These are phyloP conservation scores for Pogonocichla stellata DNA, from an alignment of 2,113 vertebrate genomes.

Conservation along the genomic window DNA sequence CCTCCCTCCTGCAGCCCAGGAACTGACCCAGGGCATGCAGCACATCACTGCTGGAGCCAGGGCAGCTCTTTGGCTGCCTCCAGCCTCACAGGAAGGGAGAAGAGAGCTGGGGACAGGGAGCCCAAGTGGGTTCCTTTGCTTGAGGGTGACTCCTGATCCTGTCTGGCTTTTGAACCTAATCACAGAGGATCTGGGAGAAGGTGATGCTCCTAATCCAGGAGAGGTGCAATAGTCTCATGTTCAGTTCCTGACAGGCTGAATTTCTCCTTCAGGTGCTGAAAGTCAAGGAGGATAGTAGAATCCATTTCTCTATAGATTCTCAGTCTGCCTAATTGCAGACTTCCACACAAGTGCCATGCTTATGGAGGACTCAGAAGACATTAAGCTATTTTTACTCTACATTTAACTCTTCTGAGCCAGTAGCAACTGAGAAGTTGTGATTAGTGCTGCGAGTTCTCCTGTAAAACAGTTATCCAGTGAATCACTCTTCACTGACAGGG, in stretches of 20 bases:
- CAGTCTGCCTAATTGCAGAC: neutral
- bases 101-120: neutral
- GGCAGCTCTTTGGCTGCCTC: neutral
- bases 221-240: neutral
- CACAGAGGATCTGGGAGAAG: neutral
- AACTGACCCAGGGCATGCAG: neutral
- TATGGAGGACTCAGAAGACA: neutral
- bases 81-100: neutral
- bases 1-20: neutral
- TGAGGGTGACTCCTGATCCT: neutral
- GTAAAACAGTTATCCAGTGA: slow-evolving; percentile 37
- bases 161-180: neutral
- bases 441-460: neutral
- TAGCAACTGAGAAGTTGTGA: slow-evolving; percentile 32
- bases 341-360: neutral
- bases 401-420: slow-evolving; percentile 19
- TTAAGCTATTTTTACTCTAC: slow-evolving; percentile 6
- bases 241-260: neutral
- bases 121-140: neutral
- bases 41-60: neutral
- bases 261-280: neutral
- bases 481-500: slow-evolving; percentile 26
- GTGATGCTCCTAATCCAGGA: neutral
- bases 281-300: neutral
- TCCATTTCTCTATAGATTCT: neutral